phyloP scores from a whole-genome alignment of 2,797 vertebrate genomes.

The Arnoldichthys spilopterus region DNA sequence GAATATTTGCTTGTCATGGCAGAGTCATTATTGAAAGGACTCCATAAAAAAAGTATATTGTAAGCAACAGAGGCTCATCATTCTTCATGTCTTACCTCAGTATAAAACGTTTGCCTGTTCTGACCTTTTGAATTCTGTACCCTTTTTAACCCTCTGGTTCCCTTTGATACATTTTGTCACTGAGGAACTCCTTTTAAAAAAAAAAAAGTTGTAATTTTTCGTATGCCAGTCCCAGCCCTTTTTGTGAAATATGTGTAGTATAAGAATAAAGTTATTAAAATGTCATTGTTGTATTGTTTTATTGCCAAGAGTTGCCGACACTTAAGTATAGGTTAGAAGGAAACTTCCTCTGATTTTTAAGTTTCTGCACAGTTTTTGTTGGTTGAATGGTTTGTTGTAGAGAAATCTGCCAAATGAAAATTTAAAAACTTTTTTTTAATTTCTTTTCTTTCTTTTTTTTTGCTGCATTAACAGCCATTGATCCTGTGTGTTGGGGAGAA shows the following conservation, averaged over 20 bases:
- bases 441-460: too few species aligned
- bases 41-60: neutral
- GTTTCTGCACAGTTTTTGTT: too few species aligned
- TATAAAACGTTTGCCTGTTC: conserved; percentile 6
- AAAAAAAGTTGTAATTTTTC: conserved; percentile 23
- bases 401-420: too few species aligned
- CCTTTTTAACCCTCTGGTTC: conserved; percentile 26
- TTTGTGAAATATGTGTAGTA: conserved; percentile 45
- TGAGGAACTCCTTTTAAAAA: conserved; percentile 19
- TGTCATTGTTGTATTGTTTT: conserved; percentile 20
- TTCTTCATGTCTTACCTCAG: conserved; percentile 1
- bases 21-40: neutral
- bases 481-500: too few species aligned
- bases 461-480: too few species aligned
- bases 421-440: too few species aligned
- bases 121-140: neutral
- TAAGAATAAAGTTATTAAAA: conserved; percentile 30
- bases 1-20: neutral
- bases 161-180: conserved; percentile 26
- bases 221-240: neutral
- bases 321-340: neutral
- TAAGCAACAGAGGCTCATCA: neutral
- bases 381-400: too few species aligned
- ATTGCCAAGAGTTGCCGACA: neutral
- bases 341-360: neutral